Evolutionary conservation across 2,888 invertebrate genomes (phyloP), one percentile per base, ranked within the genome.

Genomic region (Lithophane ornitopus): DNA sequence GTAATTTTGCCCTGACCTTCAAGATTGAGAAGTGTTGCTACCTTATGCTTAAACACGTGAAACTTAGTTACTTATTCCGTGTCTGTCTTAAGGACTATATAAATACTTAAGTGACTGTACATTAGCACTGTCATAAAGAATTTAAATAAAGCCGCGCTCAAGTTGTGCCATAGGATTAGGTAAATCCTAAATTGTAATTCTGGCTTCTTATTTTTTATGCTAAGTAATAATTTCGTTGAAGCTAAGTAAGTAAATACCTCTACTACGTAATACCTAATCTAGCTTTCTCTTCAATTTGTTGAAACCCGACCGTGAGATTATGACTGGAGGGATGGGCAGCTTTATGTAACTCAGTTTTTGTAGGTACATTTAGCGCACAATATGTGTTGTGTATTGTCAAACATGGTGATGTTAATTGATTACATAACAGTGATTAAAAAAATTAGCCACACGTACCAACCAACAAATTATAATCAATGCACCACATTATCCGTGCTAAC

Each of bases 91-190:
- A 46, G 70, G 78, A 82, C 61, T 80, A 52, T 34, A 70, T 79
- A 70, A 81, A 79, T 83, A 70, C 66, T 66, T 79, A 61, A 80
- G 80, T 49, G 56, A 19, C 14, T 77, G 70, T 80, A 80, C 79
- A 80, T 80, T 80, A 80, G 79, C 70, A 70, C 78, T 52, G 78
- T 69, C 77, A 82, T 82, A 77, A 80, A 82, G 56, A 70, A 82
- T 82, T 82, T 76, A 80, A 82, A 82, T 82, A 80, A 82, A 82
- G 70, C 66, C 65, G 59, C 22, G 56, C 70, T 66, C 66, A 80
- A 77, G 82, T 56, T 46, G 11, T 46, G 54, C 65, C 41, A 61
- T 41, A 66, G 66, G 82, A 77, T 82, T 77, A 70, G 22, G 65
- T 61, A 77, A 80, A 70, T 80, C 82, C 34, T 70, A 70, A 77